Percentiles rank a stretch among this genome's conserved stretches.
These are phyloP conservation scores for Candoia aspera DNA, from an alignment of 2,113 vertebrate species.

Conservation along the genomic window DNA sequence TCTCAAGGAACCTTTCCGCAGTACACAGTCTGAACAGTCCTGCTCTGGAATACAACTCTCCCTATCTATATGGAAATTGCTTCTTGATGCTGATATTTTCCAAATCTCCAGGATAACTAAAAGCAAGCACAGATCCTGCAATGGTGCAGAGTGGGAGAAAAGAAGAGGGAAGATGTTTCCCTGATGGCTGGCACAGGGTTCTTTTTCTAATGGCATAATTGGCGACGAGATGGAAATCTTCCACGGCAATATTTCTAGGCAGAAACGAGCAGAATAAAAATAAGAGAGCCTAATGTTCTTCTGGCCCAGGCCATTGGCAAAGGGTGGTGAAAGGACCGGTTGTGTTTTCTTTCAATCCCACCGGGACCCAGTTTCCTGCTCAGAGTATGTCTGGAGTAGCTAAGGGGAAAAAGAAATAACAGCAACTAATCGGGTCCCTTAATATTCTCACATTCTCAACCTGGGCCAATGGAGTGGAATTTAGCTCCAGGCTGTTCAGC, in stretches of 20 bases:
- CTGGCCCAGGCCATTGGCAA: constrained; percentile 45
- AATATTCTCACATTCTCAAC: not conserved
- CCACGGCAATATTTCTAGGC: constrained; percentile 55
- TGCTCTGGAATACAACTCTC: not conserved
- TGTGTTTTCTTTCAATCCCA: constrained; percentile 65
- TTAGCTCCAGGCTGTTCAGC: not conserved
- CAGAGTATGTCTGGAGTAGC: constrained; percentile 47
- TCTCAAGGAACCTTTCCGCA: not conserved
- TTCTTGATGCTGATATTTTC: not conserved
- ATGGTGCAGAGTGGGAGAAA: not conserved
- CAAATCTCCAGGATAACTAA: not conserved
- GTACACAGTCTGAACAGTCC: not conserved
- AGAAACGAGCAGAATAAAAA: constrained; percentile 63
- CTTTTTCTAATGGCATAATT: constrained; percentile 51
- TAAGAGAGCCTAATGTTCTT: constrained; percentile 57
- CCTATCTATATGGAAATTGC: not conserved
- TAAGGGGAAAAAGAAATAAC: not conserved
- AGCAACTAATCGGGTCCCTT: not conserved
- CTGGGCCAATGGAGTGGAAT: constrained; percentile 18
- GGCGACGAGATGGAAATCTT: constrained; percentile 45
- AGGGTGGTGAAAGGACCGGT: constrained; percentile 50
- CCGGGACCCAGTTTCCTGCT: constrained; percentile 53
- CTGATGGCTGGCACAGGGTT: not conserved
- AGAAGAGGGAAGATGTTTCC: constrained; percentile 13
- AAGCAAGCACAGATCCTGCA: not conserved